Evolutionary conservation across 2,797 vertebrate genomes (phyloP), one percentile per base, ranked within the genome.

Genomic region (Fundulus diaphanus): DNA sequence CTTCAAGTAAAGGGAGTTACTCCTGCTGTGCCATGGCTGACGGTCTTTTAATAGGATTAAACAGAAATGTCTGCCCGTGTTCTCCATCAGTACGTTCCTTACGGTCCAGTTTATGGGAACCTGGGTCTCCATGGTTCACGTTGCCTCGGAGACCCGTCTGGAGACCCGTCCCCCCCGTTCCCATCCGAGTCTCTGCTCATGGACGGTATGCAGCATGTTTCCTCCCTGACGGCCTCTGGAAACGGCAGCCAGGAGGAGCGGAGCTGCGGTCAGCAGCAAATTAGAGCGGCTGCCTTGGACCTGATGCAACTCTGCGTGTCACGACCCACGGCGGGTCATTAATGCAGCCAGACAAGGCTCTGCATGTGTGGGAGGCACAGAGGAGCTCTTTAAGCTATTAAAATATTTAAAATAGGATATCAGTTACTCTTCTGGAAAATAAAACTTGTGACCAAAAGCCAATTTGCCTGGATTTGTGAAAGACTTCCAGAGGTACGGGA

Each of bases 391-490:
- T 83, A 82, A 80, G 82, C 89, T 92, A 89, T 92, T 83, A 92
- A 92, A 94, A 93, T 91, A 92, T 92, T 92, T 90, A 86, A 72
- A 87, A 87, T 31, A 71, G 83, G 82, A 89, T 86, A 88, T 88
- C 86, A 85, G 88, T 92, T 92, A 92, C 88, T 80, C 82, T 70
- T 76, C 86, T 89, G 77, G 83, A 78, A 87, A 88, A 84, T 77
- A 80, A 85, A 84, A 85, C 82, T 83, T 46, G 46, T 59, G 82
- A 84, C 73, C 82, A 63, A 89, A 79, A 54, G 81, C 56, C 56
- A 68, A 70, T 75, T 83, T 85, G 27, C 79, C 16, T 59, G 56
- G 56, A 16, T 33, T 59, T 33, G 46, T 7, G 29, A 33, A 16
- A 16, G 56, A 59, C 56, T 18, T 31, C 16, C 0, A 18, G 8